Evolutionary conservation across 2,888 invertebrate genomes (phyloP).

Genomic region (Alviniconcha strummeri): DNA sequence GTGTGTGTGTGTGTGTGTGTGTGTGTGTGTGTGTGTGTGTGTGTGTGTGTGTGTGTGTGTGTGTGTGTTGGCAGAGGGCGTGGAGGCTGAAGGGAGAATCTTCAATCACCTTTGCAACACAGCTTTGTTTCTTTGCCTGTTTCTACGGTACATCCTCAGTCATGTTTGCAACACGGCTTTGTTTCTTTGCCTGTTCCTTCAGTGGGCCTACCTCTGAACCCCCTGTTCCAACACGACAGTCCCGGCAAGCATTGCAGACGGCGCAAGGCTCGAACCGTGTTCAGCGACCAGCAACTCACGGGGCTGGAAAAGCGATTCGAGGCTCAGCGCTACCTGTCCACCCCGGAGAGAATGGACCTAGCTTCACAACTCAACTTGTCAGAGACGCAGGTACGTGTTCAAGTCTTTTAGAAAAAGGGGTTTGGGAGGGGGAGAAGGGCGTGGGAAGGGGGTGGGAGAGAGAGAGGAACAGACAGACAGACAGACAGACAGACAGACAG

Average conservation of each 20-base stretch:
- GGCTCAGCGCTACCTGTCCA: slow-evolving; percentile 94
- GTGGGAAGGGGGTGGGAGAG: not conserved
- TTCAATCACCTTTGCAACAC: too few species aligned
- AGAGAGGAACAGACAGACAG: too few species aligned
- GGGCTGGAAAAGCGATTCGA: slow-evolving; percentile 97
- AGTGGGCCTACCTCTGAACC: slow-evolving; percentile 66
- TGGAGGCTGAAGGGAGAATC: too few species aligned
- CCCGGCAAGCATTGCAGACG: slow-evolving; percentile 92
- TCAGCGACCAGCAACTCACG: slow-evolving; percentile 80
- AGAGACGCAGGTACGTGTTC: slow-evolving; percentile 83
- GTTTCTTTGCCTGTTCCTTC: too few species aligned
- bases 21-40: too few species aligned
- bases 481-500: too few species aligned
- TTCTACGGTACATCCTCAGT: too few species aligned
- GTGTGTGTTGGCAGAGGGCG: too few species aligned
- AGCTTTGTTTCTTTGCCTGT: too few species aligned
- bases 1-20: too few species aligned
- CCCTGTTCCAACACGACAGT: slow-evolving; percentile 77
- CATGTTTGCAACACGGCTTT: too few species aligned
- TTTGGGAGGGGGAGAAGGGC: not conserved
- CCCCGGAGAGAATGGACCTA: slow-evolving; percentile 95
- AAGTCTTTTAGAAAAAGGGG: not conserved
- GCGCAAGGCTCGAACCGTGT: slow-evolving; percentile 95
- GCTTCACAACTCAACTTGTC: slow-evolving; percentile 94
- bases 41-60: too few species aligned